These are phyloP conservation scores for Paracanthobrama guichenoti DNA, from an alignment of 2,113 vertebrate genomes.

Conservation along the genomic window DNA sequence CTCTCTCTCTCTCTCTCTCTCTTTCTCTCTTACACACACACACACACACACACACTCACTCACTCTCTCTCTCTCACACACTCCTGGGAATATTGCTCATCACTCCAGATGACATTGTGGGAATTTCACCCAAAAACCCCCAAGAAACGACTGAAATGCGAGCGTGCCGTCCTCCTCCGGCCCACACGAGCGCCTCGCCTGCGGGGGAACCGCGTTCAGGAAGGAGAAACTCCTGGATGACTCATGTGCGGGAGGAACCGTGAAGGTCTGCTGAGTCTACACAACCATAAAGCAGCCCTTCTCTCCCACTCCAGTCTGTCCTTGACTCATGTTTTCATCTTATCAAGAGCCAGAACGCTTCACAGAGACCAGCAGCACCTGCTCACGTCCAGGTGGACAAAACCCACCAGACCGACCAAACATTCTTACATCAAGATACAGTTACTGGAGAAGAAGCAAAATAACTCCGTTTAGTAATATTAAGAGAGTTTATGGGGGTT, in stretches of 20 bases:
- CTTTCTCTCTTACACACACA: too few species aligned
- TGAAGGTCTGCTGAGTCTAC: constrained; percentile 36
- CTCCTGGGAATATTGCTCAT: neutral
- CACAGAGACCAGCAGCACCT: constrained; percentile 12
- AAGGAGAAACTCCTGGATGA: neutral
- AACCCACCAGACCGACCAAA: neutral
- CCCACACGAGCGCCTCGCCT: neutral
- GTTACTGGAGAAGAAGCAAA: too few species aligned
- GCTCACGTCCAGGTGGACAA: neutral
- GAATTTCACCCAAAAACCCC: neutral
- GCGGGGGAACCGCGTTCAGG: neutral
- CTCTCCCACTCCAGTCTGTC: neutral
- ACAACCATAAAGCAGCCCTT: neutral
- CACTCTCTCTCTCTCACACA: too few species aligned
- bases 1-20: too few species aligned
- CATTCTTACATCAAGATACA: too few species aligned
- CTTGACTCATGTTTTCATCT: neutral
- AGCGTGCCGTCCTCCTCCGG: neutral
- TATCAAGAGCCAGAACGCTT: constrained; percentile 17
- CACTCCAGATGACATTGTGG: neutral
- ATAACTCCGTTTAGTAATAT: too few species aligned
- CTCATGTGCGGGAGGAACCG: constrained; percentile 5
- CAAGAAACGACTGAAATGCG: neutral
- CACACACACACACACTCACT: too few species aligned
- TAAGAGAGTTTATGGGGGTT: too few species aligned